Conservation (phyloP, 1,140 invertebrate species). For the Homalodisca vitripennis region DNA sequence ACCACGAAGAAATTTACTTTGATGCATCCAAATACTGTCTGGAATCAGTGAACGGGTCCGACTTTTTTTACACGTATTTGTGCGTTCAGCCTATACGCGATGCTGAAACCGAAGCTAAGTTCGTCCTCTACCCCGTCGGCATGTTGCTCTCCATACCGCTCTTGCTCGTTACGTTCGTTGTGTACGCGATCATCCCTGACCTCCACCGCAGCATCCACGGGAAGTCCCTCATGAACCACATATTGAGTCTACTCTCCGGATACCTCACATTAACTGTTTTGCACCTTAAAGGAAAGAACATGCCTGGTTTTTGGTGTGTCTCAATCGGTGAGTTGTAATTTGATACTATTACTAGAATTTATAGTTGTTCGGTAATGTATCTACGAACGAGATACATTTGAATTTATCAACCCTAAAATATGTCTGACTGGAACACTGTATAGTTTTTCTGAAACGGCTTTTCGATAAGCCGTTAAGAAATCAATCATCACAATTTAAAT, state of each 20-base stretch:
- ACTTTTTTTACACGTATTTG: not conserved
- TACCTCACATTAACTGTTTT: too few relatives aligned
- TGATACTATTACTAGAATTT: too few relatives aligned
- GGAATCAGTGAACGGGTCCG: not conserved
- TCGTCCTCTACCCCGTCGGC: not conserved
- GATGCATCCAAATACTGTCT: not conserved
- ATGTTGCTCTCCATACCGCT: not conserved
- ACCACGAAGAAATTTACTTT: not conserved
- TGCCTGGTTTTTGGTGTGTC: too few relatives aligned
- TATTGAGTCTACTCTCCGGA: not conserved
- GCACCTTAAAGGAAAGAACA: too few relatives aligned
- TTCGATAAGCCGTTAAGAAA: too few relatives aligned
- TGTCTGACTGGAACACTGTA: too few relatives aligned
- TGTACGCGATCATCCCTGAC: not conserved
- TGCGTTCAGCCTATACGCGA: not conserved
- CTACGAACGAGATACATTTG: too few relatives aligned
- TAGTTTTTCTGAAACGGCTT: too few relatives aligned
- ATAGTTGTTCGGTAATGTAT: too few relatives aligned
- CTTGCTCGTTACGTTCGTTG: not conserved
- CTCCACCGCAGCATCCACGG: not conserved
- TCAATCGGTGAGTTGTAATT: too few relatives aligned
- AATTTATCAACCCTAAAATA: too few relatives aligned
- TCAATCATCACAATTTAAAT: too few relatives aligned
- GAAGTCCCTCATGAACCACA: not conserved
- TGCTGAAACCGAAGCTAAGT: not conserved